phyloP scores from a whole-genome alignment of 2,797 vertebrate genomes.

The Gila robusta region DNA sequence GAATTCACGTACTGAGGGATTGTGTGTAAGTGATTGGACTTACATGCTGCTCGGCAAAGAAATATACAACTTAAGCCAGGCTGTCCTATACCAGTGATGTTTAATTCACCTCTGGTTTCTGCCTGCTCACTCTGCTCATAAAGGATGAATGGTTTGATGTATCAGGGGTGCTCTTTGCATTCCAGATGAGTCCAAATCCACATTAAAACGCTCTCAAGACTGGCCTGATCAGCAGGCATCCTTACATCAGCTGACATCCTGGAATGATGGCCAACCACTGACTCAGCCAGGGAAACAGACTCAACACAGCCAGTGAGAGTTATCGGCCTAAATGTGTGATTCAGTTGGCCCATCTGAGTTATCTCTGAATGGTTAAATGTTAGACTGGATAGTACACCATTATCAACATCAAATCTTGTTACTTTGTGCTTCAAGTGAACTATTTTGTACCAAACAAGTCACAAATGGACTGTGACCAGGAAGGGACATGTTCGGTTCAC shows the following conservation, averaged over 20 bases:
- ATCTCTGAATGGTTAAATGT: neutral
- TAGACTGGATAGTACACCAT: neutral
- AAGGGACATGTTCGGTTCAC: neutral
- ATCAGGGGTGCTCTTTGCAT: slow-evolving; percentile 56
- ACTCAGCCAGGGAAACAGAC: slow-evolving; percentile 18
- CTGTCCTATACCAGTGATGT: slow-evolving; percentile 60
- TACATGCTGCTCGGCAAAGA: slow-evolving; percentile 34
- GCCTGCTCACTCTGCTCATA: slow-evolving; percentile 63
- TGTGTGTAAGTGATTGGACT: slow-evolving; percentile 15
- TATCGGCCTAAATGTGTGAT: neutral
- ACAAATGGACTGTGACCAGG: neutral
- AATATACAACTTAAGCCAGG: slow-evolving; percentile 48
- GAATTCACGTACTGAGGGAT: slow-evolving; percentile 11
- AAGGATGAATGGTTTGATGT: slow-evolving; percentile 69
- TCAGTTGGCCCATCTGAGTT: neutral
- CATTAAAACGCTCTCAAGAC: slow-evolving; percentile 58
- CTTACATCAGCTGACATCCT: slow-evolving; percentile 13
- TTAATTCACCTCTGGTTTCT: slow-evolving; percentile 61
- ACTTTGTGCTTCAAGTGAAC: neutral
- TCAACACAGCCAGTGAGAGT: neutral
- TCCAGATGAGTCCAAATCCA: slow-evolving; percentile 57
- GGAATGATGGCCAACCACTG: slow-evolving; percentile 26
- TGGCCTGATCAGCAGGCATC: slow-evolving; percentile 14
- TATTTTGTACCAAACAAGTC: neutral
- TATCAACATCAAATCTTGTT: neutral